Percentiles rank a stretch among this genome's conserved stretches.
phyloP scores from a whole-genome alignment of 2,888 invertebrate genomes.

The Habrosyne pyritoides region DNA sequence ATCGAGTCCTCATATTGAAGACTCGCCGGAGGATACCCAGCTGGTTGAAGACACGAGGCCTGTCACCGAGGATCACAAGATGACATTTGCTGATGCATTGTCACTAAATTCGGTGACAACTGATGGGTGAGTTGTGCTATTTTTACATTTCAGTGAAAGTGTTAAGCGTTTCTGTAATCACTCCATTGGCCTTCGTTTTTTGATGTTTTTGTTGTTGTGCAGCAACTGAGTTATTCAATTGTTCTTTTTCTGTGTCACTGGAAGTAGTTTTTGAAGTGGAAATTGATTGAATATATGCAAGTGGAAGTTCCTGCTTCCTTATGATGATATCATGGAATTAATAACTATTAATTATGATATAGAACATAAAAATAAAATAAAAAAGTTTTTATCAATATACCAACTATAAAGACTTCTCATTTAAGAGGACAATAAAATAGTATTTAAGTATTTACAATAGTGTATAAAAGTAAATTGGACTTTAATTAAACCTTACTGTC shows the following conservation, averaged over 20 bases:
- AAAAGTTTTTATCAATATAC: too few species aligned
- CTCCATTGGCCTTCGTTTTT: constrained; percentile 5
- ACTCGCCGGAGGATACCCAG: constrained; percentile 20
- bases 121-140: constrained; percentile 74
- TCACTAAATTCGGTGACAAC: constrained; percentile 83
- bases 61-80: constrained; percentile 56
- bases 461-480: not conserved
- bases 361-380: too few species aligned
- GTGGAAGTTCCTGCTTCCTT: not conserved
- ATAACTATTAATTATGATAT: too few species aligned
- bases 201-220: constrained; percentile 6
- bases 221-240: not conserved
- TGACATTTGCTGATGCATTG: constrained; percentile 77
- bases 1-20: constrained; percentile 20
- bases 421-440: too few species aligned
- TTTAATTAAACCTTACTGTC: not conserved
- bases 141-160: constrained; percentile 13
- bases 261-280: not conserved
- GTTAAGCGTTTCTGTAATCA: not conserved
- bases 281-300: not conserved
- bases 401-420: too few species aligned
- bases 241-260: not conserved
- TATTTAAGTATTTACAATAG: not conserved
- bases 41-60: constrained; percentile 26
- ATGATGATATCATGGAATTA: too few species aligned